Evolutionary conservation across 2,113 vertebrate genomes (phyloP), one percentile per base, ranked within the genome.

Genomic region (Climacteris rufus): DNA sequence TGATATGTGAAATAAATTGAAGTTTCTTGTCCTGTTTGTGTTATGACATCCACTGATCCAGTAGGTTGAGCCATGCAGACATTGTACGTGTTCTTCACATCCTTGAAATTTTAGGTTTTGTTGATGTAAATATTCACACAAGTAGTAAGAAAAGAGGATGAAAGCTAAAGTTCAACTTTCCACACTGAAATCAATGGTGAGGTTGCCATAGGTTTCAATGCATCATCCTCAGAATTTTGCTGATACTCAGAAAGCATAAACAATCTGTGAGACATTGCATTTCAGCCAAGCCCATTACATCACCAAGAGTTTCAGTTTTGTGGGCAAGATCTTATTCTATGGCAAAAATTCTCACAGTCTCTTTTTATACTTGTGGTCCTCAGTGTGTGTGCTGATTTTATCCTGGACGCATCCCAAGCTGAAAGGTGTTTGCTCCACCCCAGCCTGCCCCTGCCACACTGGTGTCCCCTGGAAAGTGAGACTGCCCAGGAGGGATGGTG

Each of bases 371-470:
- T 20, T 57, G 35, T 39, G 39, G 11, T 21, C 15, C 35, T 59
- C 7, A 3, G 18, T 3, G 11, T 2, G 1, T 25, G 23, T 76
- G 64, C 9, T 25, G 40, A 22, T 27, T 44, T 53, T 4, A 13
- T 7, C 49, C 30, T 27, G 65, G 27, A 12, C 10, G 25, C 20
- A 9, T 3, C 9, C n/a, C 14, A 12, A 15, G 19, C 30, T 23
- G 71, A n/a, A 50, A 42, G 4, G 25, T 1, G 8, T 42, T n/a
- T 64, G 33, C 24, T 54, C 21, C 40, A 28, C 31, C 25, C 21
- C 64, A 49, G n/a, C 3, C 60, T 70, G 17, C 11, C 24, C 54
- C 13, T 39, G 3, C 0, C 20, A 13, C 9, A 0, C 15, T 1
- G 1, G 4, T 40, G 53, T 52, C 15, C 21, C 22, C n/a, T 0